phyloP scores from a whole-genome alignment of 2,113 vertebrate species.

The Forbesichthys papilliferus region DNA sequence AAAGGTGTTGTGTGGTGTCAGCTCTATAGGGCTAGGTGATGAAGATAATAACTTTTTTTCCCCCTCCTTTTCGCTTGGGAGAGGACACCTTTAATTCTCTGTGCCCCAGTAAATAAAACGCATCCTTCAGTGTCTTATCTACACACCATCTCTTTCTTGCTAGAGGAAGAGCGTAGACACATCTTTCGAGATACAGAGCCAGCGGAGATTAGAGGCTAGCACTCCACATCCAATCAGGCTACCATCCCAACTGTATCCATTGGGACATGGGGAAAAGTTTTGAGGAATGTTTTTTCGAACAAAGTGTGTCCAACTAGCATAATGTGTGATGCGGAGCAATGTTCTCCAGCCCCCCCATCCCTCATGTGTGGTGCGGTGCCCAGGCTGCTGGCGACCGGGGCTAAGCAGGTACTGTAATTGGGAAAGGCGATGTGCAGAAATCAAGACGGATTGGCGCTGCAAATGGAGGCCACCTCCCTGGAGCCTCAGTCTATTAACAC shows the following conservation, averaged over 20 bases:
- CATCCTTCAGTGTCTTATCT: conserved; percentile 72
- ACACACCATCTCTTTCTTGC: conserved; percentile 57
- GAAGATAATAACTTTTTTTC: conserved; percentile 71
- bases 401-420: conserved; percentile 74
- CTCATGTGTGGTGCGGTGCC: conserved; percentile 26
- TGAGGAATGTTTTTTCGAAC: conserved; percentile 29
- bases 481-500: conserved; percentile 76
- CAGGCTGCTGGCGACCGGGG: conserved; percentile 55
- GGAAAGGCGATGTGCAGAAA: conserved; percentile 75
- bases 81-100: conserved; percentile 73
- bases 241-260: conserved; percentile 16
- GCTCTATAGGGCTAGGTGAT: conserved; percentile 60
- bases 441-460: conserved; percentile 75
- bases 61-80: conserved; percentile 35
- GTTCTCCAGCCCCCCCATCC: conserved; percentile 6
- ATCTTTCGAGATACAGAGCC: conserved; percentile 40
- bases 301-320: conserved; percentile 15
- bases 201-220: conserved; percentile 44
- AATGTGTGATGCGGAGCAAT: conserved; percentile 18
- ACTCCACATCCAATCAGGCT: conserved; percentile 46
- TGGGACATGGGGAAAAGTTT: conserved; percentile 26
- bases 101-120: conserved; percentile 61
- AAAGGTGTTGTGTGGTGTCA: conserved; percentile 68
- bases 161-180: conserved; percentile 56
- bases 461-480: conserved; percentile 70